phyloP scores from a whole-genome alignment of 2,113 vertebrate species.

The Scophthalmus maximus region DNA sequence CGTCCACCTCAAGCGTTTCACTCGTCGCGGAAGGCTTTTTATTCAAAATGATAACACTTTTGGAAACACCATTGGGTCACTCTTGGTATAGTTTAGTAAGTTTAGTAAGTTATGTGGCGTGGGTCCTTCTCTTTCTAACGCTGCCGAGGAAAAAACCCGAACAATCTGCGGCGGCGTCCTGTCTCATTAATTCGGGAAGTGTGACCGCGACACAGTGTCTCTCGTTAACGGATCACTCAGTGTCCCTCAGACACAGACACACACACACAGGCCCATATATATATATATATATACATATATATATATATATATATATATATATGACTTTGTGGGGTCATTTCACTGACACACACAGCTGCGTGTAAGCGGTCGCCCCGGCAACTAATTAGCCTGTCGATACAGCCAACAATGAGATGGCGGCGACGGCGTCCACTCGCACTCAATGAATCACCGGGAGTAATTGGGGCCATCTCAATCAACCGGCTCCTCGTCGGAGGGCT shows the following conservation, averaged over 20 bases:
- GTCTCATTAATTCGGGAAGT: neutral
- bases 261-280: neutral
- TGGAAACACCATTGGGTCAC: neutral
- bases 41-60: neutral
- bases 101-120: neutral
- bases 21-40: neutral
- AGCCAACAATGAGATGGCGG: constrained; percentile 49
- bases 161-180: neutral
- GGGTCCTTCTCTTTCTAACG: neutral
- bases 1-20: neutral
- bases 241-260: neutral
- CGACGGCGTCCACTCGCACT: constrained; percentile 67
- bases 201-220: neutral
- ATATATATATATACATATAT: neutral
- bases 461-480: constrained; percentile 77
- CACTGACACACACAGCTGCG: constrained; percentile 60
- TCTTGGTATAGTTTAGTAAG: neutral
- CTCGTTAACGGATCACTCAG: neutral
- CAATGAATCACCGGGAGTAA: constrained; percentile 74
- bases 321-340: constrained; percentile 56
- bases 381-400: constrained; percentile 77
- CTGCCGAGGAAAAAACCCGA: too few relatives aligned
- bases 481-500: constrained; percentile 61
- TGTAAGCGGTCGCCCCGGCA: constrained; percentile 66
- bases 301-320: too few relatives aligned